Conservation (phyloP, 2,113 vertebrate genomes). For the Cyprinodon variegatus region DNA sequence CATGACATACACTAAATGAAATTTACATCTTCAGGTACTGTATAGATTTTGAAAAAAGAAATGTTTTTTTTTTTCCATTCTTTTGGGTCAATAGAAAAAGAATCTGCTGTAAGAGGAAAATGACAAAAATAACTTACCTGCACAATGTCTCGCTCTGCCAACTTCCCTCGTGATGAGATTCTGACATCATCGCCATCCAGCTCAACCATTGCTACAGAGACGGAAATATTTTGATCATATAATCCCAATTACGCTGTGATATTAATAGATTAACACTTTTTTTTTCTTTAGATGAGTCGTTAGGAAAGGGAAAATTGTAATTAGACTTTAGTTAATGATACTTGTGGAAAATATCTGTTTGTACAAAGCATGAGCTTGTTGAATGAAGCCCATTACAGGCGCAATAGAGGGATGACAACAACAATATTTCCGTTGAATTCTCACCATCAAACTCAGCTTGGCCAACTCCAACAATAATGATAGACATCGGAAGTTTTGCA, state of each 20-base stretch:
- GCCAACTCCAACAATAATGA: conserved; percentile 94
- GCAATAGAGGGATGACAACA: not conserved
- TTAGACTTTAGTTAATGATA: not conserved
- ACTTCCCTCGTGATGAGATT: conserved; percentile 91
- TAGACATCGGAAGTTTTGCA: conserved; percentile 96
- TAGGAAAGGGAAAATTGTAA: not conserved
- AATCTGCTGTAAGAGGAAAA: not conserved
- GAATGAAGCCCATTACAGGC: not conserved
- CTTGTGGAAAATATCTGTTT: not conserved
- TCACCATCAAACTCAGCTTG: conserved; percentile 96
- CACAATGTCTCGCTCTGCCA: conserved; percentile 93
- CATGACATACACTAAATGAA: not conserved
- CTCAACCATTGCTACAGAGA: conserved; percentile 90
- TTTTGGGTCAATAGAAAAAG: not conserved
- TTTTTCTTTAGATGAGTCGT: not conserved
- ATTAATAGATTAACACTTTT: not conserved
- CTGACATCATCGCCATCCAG: conserved; percentile 92
- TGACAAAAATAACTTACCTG: conserved; percentile 80
- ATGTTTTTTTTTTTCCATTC: not conserved
- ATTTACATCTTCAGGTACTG: not conserved
- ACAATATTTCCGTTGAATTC: conserved; percentile 50
- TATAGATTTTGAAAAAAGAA: not conserved
- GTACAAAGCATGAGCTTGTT: not conserved
- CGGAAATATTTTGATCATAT: conserved; percentile 1
- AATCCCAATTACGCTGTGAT: not conserved